These are phyloP conservation scores for Ceratina calcarata DNA, from an alignment of 1,140 invertebrate species.

Conservation along the genomic window DNA sequence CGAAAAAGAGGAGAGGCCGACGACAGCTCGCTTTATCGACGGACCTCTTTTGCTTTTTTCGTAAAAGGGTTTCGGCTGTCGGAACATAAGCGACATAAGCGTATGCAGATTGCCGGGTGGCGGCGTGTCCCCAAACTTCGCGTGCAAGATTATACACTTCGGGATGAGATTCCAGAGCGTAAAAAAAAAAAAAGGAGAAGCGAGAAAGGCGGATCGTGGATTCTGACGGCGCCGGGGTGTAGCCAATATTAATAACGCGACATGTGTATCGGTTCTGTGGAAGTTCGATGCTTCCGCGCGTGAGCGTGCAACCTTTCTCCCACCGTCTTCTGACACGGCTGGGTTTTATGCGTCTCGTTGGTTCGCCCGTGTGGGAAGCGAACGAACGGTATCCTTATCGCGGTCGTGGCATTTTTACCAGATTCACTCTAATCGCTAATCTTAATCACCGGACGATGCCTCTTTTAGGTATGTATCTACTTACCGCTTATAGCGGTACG, in stretches of 20 bases:
- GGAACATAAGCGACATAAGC: conserved; percentile 53
- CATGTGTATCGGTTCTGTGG: conserved; percentile 64
- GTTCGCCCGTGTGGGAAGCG: conserved; percentile 9
- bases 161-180: conserved; percentile 64
- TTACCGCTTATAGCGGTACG: neutral
- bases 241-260: conserved; percentile 72
- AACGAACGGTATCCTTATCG: conserved; percentile 46
- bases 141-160: conserved; percentile 71
- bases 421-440: conserved; percentile 36
- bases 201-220: conserved; percentile 6
- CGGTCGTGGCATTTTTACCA: conserved; percentile 20
- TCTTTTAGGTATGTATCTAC: neutral
- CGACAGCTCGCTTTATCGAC: conserved; percentile 51
- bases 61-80: conserved; percentile 33
- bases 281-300: conserved; percentile 56
- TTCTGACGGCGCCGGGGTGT: conserved; percentile 44
- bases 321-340: conserved; percentile 26
- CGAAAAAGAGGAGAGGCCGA: neutral
- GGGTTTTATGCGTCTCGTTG: conserved; percentile 49
- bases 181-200: conserved; percentile 42
- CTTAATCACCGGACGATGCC: conserved; percentile 37
- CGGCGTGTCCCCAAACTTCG: conserved; percentile 69
- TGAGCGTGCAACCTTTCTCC: conserved; percentile 33
- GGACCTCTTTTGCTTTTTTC: conserved; percentile 24
- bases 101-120: conserved; percentile 71